Evolutionary conservation across 92 coral and sea anemone genomes (phyloP).

Genomic region (Muricea muricata): DNA sequence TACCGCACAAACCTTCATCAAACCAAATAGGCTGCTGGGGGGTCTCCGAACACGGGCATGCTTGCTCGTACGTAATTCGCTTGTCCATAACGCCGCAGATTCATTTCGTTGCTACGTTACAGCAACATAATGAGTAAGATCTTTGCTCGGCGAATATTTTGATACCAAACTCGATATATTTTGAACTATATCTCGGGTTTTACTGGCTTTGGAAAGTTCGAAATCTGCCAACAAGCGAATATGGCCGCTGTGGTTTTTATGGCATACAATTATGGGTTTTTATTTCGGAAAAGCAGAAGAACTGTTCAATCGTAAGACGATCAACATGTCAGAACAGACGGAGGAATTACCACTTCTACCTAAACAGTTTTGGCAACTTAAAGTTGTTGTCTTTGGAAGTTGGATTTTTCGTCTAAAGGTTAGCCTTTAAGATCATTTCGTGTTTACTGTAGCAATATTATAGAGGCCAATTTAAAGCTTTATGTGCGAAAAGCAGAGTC

Average conservation of each 20-base stretch:
- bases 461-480: no score
- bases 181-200: not conserved
- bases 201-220: conserved; percentile 1
- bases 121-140: not conserved
- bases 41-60: conserved; percentile 9
- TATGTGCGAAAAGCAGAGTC: no score
- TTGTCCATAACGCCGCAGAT: conserved; percentile 1
- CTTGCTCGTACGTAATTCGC: not conserved
- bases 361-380: no score
- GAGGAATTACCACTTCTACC: not conserved
- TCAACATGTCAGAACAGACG: no score
- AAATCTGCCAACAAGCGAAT: not conserved
- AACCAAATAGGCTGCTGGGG: no score
- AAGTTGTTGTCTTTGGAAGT: no score
- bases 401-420: no score
- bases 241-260: not conserved
- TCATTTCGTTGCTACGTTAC: conserved; percentile 22
- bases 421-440: no score
- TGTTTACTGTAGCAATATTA: no score
- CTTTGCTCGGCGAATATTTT: not conserved
- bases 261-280: conserved; percentile 9
- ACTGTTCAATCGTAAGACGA: no score
- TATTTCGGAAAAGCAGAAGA: conserved; percentile 41
- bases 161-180: conserved; percentile 22
- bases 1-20: no score